Percentiles rank a stretch among this genome's conserved stretches.
phyloP scores from a whole-genome alignment of 2,113 vertebrate genomes.

The Calidris pugnax region DNA sequence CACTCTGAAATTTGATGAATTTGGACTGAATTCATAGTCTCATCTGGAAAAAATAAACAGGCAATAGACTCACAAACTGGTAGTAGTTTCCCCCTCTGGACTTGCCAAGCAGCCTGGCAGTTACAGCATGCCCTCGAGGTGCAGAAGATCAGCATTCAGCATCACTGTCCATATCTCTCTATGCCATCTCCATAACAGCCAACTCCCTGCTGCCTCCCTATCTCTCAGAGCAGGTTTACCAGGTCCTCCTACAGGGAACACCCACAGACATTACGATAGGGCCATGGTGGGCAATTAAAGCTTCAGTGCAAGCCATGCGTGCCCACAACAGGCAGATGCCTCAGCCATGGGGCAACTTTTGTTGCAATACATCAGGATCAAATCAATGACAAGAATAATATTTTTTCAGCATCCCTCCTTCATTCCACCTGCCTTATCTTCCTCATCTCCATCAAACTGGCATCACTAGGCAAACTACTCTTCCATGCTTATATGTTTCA shows the following conservation, averaged over 20 bases:
- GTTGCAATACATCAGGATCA: background rate
- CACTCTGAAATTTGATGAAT: background rate
- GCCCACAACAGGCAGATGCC: fast-evolving
- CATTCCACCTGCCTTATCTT: background rate
- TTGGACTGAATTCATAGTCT: background rate
- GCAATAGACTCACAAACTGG: background rate
- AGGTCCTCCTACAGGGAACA: background rate
- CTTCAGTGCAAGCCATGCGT: background rate
- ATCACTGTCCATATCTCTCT: background rate
- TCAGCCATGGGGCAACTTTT: background rate
- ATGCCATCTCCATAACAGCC: background rate
- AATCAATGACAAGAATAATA: background rate
- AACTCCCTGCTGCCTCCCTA: background rate
- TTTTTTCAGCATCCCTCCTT: background rate
- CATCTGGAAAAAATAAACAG: background rate
- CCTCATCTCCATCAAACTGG: background rate
- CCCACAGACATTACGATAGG: background rate
- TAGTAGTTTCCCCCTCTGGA: background rate
- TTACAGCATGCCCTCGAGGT: background rate
- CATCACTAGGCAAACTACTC: background rate
- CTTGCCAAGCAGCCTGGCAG: background rate
- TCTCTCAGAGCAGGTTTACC: background rate
- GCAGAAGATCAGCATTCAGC: background rate
- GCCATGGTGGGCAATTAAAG: background rate
- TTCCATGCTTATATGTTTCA: background rate